Conservation (phyloP, 2,113 vertebrate species). For the Saccopteryx bilineata region DNA sequence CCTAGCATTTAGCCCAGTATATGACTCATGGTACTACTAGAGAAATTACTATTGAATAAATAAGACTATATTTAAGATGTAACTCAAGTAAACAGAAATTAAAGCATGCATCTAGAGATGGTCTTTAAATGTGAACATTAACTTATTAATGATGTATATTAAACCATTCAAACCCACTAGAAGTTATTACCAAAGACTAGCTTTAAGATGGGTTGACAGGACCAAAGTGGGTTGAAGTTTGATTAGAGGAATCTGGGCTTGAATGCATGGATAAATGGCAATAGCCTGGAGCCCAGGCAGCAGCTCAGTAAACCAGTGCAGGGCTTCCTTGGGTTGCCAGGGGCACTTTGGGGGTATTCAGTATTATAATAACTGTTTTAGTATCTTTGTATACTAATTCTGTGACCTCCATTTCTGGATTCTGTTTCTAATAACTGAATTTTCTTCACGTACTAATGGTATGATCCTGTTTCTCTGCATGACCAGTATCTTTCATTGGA, state of each 20-base stretch:
- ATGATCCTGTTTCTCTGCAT: neutral
- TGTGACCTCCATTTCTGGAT: neutral
- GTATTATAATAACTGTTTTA: neutral
- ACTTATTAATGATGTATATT: neutral
- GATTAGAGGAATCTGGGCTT: neutral
- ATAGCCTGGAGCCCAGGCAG: neutral
- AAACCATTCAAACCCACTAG: neutral
- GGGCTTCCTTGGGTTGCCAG: neutral
- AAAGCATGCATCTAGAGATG: neutral
- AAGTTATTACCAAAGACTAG: neutral
- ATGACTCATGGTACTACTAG: neutral
- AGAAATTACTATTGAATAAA: constrained; percentile 24
- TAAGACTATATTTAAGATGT: constrained; percentile 1
- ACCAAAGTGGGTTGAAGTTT: neutral
- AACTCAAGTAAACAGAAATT: neutral
- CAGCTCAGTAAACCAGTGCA: neutral
- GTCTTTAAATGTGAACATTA: constrained; percentile 8
- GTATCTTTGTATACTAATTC: neutral
- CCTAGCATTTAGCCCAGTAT: neutral
- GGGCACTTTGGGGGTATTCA: neutral
- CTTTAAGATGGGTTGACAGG: neutral
- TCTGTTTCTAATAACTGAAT: neutral
- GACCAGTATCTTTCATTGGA: neutral
- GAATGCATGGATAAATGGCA: neutral
- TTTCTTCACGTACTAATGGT: neutral